Evolutionary conservation across 2,797 vertebrate genomes (phyloP).

Genomic region (Dryobates pubescens): DNA sequence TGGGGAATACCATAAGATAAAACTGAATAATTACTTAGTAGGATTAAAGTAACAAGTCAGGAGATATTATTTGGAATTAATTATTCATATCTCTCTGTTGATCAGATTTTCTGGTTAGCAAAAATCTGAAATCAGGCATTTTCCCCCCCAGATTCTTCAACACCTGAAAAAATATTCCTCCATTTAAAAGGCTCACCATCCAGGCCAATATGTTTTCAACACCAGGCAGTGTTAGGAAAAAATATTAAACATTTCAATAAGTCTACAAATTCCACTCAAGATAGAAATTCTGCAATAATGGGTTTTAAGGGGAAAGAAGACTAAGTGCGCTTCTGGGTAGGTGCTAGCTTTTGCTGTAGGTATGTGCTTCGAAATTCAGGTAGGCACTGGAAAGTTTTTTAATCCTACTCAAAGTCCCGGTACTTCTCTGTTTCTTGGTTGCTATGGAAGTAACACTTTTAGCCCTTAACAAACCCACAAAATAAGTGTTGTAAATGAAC

Average conservation of each 20-base stretch:
- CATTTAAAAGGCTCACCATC: not conserved
- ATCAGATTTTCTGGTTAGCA: not conserved
- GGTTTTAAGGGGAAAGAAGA: not conserved
- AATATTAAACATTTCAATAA: not conserved
- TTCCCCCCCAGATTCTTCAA: not conserved
- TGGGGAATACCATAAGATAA: constrained; percentile 30
- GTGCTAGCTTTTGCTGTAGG: not conserved
- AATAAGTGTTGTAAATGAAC: not conserved
- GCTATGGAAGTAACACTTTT: not conserved
- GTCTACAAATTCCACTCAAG: not conserved
- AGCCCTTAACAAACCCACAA: not conserved
- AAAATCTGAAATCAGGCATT: not conserved
- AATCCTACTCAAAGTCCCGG: not conserved
- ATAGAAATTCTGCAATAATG: not conserved
- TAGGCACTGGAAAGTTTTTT: not conserved
- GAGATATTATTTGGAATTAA: constrained; percentile 26
- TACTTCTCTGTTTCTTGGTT: not conserved
- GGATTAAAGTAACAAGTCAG: not conserved
- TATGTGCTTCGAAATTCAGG: not conserved
- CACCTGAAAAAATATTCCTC: not conserved
- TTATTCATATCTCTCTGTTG: not conserved
- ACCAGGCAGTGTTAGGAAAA: not conserved
- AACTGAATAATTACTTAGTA: constrained; percentile 6
- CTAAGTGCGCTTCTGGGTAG: not conserved
- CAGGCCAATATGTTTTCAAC: not conserved